Base-by-base conservation (phyloP, 2,797 vertebrate species). In the Rhinella marina region DNA sequence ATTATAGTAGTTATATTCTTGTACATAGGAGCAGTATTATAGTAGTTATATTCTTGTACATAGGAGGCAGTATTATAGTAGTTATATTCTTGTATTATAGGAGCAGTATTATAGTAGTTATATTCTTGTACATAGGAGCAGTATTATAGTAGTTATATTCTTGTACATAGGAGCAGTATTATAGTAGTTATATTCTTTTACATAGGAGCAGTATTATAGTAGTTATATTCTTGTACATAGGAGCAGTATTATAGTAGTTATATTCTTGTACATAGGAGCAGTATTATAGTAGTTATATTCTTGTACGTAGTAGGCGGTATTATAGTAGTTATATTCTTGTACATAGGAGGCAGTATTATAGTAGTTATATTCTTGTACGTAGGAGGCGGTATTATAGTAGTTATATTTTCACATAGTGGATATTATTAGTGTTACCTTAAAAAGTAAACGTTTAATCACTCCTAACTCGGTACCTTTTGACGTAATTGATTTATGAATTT, bases 181-280 rank as follows among this genome's bases (percentile, higher is more conserved):
- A 66, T 66, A 66, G 62, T 66, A 66, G 62, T 66, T 66, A 66
- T 66, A 66, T 25, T 66, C 62, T 25, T 66, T n/a, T 66, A 66
- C 11, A 66, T n/a, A 66, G n/a, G 62, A 11, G 62, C n/a, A 66
- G 62, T 66, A 66, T 66, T 66, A 66, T 66, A 66, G n/a, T 66
- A 66, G 61, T 62, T 62, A 62, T 62, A 62, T 62, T 62, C 61
- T 9, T 62, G 23, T 62, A 62, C 21, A 62, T n/a, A 62, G 61
- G 23, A 3, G 61, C 21, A 62, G 61, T 62, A 62, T 62, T 62
- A 62, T 62, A 62, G 61, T n/a, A 62, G 61, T 62, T 62, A 62
- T 62, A 62, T 62, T 11, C 61, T 62, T 62, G 61, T 62, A 23
- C 23, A 62, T 62, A 62, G 61, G 61, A 11, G 61, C 21, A 62